Base-by-base conservation (phyloP, 1,140 invertebrate species). In the Euwallacea fornicatus region DNA sequence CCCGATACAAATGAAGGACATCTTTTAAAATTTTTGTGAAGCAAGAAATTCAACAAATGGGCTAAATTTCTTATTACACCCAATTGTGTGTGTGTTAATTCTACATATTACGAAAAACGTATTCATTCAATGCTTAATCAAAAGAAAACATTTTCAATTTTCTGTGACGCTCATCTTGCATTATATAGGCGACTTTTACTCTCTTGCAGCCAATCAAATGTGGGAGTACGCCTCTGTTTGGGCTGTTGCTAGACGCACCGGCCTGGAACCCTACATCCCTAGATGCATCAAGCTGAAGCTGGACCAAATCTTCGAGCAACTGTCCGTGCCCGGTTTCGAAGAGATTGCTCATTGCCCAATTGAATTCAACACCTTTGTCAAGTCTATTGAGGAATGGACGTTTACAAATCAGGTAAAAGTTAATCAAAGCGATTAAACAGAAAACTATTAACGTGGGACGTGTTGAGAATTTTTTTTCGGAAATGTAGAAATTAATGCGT, bases 161-260 rank as follows among this genome's bases (percentile, higher is more conserved):
- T 33, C 21, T 33, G 21, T 4, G 2, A 50, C 13, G 13, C 13
- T 1, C 47, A 50, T 11, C 9, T 50, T 50, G 2, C 6, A 50
- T 50, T 50, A 11, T 6, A 50, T 11, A 2, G 13, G 10, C 13
- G 54, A 50, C 16, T 63, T 33, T 33, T 33, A 1, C 21, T 33
- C 4, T 33, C 7, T 67, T 61, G 9, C 16, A 73, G 89, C 88
- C 50, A 89, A 89, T 78, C 86, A 88, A 75, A 89, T 89, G 77
- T 88, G 86, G 84, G 86, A 88, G 69, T 89, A 88, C 71, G 87
- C 85, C 0, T 86, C 86, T 0, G 85, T 88, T 4, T 88, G 86
- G 85, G 88, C 87, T 0, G 79, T 82, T 75, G 85, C 77, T 74
- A 64, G 85, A 66, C 79, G 84, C 58, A 88, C 87, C 8, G 85